Evolutionary conservation across 2,113 vertebrate genomes (phyloP), one percentile per base, ranked within the genome.

Genomic region (Xyliphius kryptos): DNA sequence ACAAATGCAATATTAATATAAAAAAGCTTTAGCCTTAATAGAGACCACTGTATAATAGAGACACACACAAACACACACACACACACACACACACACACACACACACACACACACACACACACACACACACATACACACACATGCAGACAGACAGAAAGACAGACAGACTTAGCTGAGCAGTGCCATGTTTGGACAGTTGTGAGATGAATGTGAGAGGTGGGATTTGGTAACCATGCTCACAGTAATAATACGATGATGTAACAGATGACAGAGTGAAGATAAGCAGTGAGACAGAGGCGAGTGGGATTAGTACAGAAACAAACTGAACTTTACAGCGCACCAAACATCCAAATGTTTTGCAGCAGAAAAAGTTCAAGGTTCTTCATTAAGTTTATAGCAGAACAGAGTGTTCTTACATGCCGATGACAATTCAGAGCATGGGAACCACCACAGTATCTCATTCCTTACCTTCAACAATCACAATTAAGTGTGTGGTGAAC

Each of bases 171-270:
- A 58, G 20, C 37, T 6, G 17, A 43, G 10, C 38, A 11, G 19
- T 58, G 56, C 40, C 40, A 44, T 58, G 40, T 58, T 58, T 58
- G 20, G 56, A 58, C 56, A 44, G 19, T 57, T 13, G 12, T 17
- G 20, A 20, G 56, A 41, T 44, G 56, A 46, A 20, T 41, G 41
- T 44, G 20, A 41, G 56, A 21, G 38, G 14, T 22, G 40, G 56
- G 56, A 44, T 58, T 58, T 58, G 56, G 56, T 58, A 21, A 22
- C 56, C 22, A 44, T 58, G 56, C 13, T 2, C 15, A 44, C 56
- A 44, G 8, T 19, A 58, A 58, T 58, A 58, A 58, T 22, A 53
- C 10, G 16, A 49, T 53, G 49, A 52, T 43, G 13, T 51, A 53
- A 63, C 36, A 22, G 38, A 63, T 62, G 37, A 61, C 40, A 48